Conservation (phyloP, 2,113 vertebrate species). For the Saimiri boliviensis region DNA sequence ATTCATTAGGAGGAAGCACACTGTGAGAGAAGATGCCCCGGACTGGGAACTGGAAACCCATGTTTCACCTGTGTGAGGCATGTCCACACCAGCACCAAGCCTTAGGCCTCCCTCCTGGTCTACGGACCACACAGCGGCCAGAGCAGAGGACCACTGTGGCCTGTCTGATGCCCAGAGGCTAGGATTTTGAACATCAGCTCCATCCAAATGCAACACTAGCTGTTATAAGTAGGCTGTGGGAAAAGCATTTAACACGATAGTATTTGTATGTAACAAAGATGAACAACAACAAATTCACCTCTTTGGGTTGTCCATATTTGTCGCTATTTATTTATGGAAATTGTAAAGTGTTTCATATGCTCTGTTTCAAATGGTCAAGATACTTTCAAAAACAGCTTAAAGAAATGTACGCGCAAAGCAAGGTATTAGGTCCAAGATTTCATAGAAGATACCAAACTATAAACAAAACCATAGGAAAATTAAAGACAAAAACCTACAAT, state of each 20-base stretch:
- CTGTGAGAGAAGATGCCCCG: background rate
- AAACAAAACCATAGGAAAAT: conserved; percentile 44
- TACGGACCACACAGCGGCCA: no score
- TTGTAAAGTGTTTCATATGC: background rate
- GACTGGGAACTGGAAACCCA: background rate
- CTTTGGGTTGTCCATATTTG: background rate
- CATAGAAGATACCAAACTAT: conserved; percentile 7
- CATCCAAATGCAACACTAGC: fast-evolving
- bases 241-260: background rate
- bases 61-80: fast-evolving
- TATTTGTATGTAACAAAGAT: background rate
- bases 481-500: background rate
- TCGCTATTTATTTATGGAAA: background rate
- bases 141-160: no score
- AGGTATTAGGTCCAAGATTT: background rate
- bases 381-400: conserved; percentile 18
- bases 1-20: background rate
- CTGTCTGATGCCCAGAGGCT: background rate
- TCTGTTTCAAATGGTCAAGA: background rate
- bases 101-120: background rate
- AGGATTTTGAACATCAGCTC: background rate
- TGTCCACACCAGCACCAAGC: background rate
- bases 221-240: background rate
- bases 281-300: background rate
- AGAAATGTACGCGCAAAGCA: background rate